Conservation (phyloP, 2,888 invertebrate genomes). For the Gastracanthus pulcherrimus region DNA sequence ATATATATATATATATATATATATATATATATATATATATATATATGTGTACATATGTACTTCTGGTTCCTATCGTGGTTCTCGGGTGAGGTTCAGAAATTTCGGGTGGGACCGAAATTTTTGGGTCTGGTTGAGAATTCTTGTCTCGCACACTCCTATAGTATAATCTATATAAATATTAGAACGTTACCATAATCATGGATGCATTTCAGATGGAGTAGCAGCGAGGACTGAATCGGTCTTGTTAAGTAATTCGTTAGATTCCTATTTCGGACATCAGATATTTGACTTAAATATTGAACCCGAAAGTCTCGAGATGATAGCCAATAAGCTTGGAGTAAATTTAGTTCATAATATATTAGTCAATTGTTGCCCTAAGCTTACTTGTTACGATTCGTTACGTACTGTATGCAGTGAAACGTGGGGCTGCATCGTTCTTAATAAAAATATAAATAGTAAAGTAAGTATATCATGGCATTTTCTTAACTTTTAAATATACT, state of each 20-base stretch:
- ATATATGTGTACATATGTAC: no score
- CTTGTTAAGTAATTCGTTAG: conserved; percentile 62
- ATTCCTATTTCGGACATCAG: conserved; percentile 72
- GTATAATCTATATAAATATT: no score
- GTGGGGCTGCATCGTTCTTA: conserved; percentile 69
- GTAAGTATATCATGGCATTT: background rate
- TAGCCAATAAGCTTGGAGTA: conserved; percentile 84
- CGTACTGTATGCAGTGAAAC: conserved; percentile 49
- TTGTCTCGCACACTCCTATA: no score
- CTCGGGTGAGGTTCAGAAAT: no score
- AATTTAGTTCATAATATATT: conserved; percentile 87
- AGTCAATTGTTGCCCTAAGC: conserved; percentile 85
- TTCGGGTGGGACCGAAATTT: no score
- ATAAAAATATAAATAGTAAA: conserved; percentile 70
- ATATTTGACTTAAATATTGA: conserved; percentile 84
- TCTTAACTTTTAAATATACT: background rate
- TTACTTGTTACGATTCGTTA: conserved; percentile 71
- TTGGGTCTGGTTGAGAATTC: no score
- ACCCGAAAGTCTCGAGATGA: conserved; percentile 84
- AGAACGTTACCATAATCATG: conserved; percentile 1
- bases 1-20: no score
- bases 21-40: no score
- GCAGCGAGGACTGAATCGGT: conserved; percentile 46
- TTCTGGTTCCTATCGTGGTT: no score
- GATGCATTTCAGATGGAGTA: conserved; percentile 55